Evolutionary conservation across 1,140 invertebrate genomes (phyloP), one percentile per base, ranked within the genome.

Genomic region (Eurosta solidaginis): DNA sequence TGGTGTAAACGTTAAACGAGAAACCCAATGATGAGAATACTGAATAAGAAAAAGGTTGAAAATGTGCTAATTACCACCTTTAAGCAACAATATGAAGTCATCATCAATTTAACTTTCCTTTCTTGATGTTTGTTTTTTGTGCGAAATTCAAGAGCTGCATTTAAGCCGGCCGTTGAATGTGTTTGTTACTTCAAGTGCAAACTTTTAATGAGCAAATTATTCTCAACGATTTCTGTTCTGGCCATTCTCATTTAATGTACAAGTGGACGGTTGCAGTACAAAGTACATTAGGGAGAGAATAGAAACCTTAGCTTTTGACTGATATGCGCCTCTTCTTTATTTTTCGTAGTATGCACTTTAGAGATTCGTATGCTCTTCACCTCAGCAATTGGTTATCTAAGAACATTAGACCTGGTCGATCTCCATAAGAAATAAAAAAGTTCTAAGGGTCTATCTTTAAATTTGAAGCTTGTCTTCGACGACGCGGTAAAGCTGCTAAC

Each of bases 121-220:
- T 27, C 10, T 59, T 17, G 29, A 29, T 27, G 14, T 14, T 40
- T 10, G 25, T 3, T 33, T 12, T 33, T 1, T 36, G 27, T 20
- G 10, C 3, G 36, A 44, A 74, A 20, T 25, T 25, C 45, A 10
- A n/a, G n/a, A 42, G 63, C 42, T 14, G 33, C 33, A 44, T 73
- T 73, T 73, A 36, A 40, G 73, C 73, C 20, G 45, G n/a, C n/a
- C 45, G 45, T 10, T 47, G 9, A 10, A 74, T 25, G 36, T 74
- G 25, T 27, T 44, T 47, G 73, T 22, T 42, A 25, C 73, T 20
- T 74, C 44, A 27, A 25, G 22, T 74, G 40, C 73, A 45, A 74
- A 45, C 44, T 74, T 74, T 74, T 74, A 47, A 47, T 74, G 40
- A 74, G 44, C 73, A 74, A 44, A 22, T 74, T 74, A 10, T 47